Percentiles rank a stretch among this genome's conserved stretches.
Conservation (phyloP, 2,888 invertebrate genomes). For the Acronicta aceris region DNA sequence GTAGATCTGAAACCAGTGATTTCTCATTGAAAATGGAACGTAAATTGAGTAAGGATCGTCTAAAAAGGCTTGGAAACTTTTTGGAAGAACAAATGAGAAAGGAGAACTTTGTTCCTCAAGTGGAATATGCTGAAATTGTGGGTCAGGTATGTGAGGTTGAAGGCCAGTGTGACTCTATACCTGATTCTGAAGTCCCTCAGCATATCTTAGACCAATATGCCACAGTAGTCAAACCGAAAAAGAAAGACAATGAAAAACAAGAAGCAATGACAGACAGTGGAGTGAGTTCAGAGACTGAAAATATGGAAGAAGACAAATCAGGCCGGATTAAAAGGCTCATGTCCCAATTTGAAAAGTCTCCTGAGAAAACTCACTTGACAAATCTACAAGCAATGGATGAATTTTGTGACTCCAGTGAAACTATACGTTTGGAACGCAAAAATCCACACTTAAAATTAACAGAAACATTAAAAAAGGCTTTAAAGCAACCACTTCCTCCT, state of each 20-base stretch:
- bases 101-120: constrained; percentile 74
- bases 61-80: constrained; percentile 79
- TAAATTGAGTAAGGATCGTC: constrained; percentile 78
- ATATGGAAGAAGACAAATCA: constrained; percentile 79
- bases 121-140: constrained; percentile 41
- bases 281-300: constrained; percentile 86
- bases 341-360: constrained; percentile 54
- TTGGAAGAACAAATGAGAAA: constrained; percentile 84
- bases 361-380: constrained; percentile 57
- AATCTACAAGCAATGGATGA: constrained; percentile 77
- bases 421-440: constrained; percentile 80
- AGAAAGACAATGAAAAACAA: constrained; percentile 70
- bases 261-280: constrained; percentile 86
- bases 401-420: constrained; percentile 80
- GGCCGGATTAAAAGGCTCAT: constrained; percentile 69
- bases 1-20: constrained; percentile 78
- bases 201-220: constrained; percentile 86
- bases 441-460: constrained; percentile 84
- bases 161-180: constrained; percentile 66
- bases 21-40: constrained; percentile 77
- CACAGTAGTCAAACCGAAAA: constrained; percentile 79
- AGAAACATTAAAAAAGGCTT: constrained; percentile 91
- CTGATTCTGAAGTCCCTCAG: constrained; percentile 80
- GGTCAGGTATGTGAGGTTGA: constrained; percentile 57
- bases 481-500: constrained; percentile 91